Evolutionary conservation across 2,888 invertebrate species (phyloP).

Genomic region (Charanyca ferruginea): DNA sequence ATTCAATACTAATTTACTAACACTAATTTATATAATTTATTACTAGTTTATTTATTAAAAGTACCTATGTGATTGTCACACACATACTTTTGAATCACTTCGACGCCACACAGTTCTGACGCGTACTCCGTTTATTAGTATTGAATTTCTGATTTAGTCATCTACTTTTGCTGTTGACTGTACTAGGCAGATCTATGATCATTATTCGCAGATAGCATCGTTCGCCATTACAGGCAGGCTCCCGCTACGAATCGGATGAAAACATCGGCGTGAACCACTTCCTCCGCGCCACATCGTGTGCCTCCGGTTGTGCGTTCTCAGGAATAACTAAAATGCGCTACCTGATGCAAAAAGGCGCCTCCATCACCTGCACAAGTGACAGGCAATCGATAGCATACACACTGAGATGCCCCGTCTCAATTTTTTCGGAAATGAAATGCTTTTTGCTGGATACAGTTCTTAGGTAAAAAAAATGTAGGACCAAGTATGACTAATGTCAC

Average conservation of each 20-base stretch:
- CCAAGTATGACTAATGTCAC: neutral
- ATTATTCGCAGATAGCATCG: neutral
- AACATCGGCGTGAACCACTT: conserved; percentile 95
- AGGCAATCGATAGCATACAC: conserved; percentile 96
- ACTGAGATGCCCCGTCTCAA: conserved; percentile 82
- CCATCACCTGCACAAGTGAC: conserved; percentile 92
- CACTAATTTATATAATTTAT: no score
- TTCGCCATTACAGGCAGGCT: conserved; percentile 92
- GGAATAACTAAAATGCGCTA: conserved; percentile 93
- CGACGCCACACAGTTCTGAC: no score
- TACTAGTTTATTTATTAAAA: no score
- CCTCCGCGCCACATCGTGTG: conserved; percentile 94
- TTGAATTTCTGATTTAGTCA: no score
- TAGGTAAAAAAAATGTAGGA: conserved; percentile 67
- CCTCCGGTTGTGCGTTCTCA: conserved; percentile 92
- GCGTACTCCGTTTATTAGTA: no score
- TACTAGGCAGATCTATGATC: neutral
- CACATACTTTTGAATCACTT: no score
- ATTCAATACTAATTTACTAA: no score
- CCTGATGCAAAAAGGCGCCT: conserved; percentile 95
- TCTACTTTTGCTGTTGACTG: no score
- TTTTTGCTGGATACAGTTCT: conserved; percentile 79
- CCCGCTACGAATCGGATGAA: conserved; percentile 95
- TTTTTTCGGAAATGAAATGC: conserved; percentile 74
- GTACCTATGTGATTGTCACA: no score